These are phyloP conservation scores for Thereva unica DNA, from an alignment of 2,888 invertebrate genomes.

Conservation along the genomic window DNA sequence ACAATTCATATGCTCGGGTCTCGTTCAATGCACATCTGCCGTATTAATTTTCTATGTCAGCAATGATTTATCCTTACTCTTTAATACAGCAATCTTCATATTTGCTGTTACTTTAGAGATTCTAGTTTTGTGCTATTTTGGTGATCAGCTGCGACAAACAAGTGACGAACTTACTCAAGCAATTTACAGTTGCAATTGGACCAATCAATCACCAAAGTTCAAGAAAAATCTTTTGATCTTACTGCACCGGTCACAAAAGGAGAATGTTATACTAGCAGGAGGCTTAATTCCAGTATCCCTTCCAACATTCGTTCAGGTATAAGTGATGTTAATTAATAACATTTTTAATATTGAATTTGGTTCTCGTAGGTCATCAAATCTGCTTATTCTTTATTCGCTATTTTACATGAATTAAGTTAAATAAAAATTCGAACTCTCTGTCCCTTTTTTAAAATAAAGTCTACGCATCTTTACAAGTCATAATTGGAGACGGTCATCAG, in stretches of 20 bases:
- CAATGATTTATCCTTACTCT: slow-evolving; percentile 49
- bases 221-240: slow-evolving; percentile 59
- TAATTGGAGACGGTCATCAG: too few species aligned
- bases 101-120: slow-evolving; percentile 62
- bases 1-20: slow-evolving; percentile 60
- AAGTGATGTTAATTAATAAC: slow-evolving; percentile 29
- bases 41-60: slow-evolving; percentile 59
- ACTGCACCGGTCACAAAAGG: slow-evolving; percentile 61
- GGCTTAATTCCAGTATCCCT: slow-evolving; percentile 61
- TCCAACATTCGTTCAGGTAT: slow-evolving; percentile 61
- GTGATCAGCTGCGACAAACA: slow-evolving; percentile 60
- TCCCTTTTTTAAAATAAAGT: too few species aligned
- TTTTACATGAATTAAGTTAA: slow-evolving; percentile 1
- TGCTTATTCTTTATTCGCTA: slow-evolving; percentile 33
- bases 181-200: slow-evolving; percentile 63
- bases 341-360: neutral
- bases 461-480: too few species aligned
- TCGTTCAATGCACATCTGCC: slow-evolving; percentile 55
- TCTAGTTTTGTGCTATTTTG: slow-evolving; percentile 63
- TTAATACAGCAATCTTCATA: slow-evolving; percentile 49
- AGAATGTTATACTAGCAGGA: slow-evolving; percentile 61
- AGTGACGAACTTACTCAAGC: slow-evolving; percentile 60
- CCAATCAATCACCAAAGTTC: slow-evolving; percentile 59
- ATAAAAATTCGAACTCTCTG: too few species aligned
- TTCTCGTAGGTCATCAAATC: slow-evolving; percentile 21